These are phyloP conservation scores for Danio kyathit DNA, from an alignment of 2,797 vertebrate genomes.

Conservation along the genomic window DNA sequence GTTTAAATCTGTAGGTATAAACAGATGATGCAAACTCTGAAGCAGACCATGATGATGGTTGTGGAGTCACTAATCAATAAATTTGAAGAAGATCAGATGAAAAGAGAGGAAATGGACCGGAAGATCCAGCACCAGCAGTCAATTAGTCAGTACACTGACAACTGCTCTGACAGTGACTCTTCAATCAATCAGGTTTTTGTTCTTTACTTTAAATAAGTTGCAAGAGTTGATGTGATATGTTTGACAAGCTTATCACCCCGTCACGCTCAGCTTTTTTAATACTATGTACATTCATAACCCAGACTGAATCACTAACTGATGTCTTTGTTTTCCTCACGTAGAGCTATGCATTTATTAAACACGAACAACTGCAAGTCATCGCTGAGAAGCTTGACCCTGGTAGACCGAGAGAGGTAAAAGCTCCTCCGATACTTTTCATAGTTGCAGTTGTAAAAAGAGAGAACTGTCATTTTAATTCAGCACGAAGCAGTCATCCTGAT, in stretches of 20 bases:
- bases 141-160: conserved; percentile 83
- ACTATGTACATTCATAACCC: background rate
- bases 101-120: conserved; percentile 81
- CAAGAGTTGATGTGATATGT: background rate
- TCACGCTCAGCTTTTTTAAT: background rate
- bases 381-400: conserved; percentile 87
- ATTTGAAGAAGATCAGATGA: conserved; percentile 90
- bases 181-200: conserved; percentile 90
- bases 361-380: conserved; percentile 92
- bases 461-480: background rate
- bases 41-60: conserved; percentile 87
- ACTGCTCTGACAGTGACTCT: conserved; percentile 95
- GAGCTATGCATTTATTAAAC: conserved; percentile 94
- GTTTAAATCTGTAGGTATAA: conserved; percentile 81
- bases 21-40: conserved; percentile 91
- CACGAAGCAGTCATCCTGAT: background rate
- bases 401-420: conserved; percentile 89
- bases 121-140: conserved; percentile 78
- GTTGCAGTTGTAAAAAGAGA: background rate
- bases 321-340: conserved; percentile 71
- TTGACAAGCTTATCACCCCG: background rate
- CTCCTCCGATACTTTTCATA: background rate
- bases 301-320: conserved; percentile 4
- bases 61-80: conserved; percentile 91
- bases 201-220: background rate